Evolutionary conservation across 2,888 invertebrate genomes (phyloP), one percentile per base, ranked within the genome.

Genomic region (Graphium colonna): DNA sequence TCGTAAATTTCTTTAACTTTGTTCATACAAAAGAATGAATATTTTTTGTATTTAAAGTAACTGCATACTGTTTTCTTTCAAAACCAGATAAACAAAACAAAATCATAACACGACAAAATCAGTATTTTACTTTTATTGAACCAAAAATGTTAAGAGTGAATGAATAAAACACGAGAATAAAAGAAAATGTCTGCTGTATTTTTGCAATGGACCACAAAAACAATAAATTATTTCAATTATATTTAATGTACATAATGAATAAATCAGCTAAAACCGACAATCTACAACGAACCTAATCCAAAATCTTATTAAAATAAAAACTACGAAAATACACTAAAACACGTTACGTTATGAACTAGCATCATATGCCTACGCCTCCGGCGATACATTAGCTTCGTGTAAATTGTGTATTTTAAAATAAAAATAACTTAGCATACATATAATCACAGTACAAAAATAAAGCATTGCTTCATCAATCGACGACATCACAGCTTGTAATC

Each of bases 391-490:
- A 36, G 69, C 41, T 46, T 46, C 38, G 44, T 40, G 42, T 49
- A 43, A 44, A 54, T 28, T 38, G 36, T 45, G 49, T 45, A 33
- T 40, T 46, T 45, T 42, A 41, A 50, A 45, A 45, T 46, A 42
- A 74, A 82, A 75, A 77, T 74, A 76, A 79, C 78, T 76, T 81
- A 74, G 75, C 76, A 70, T 70, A 75, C 71, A 75, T 71, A 71
- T 82, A 82, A 87, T 87, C 87, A 87, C 88, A 87, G 87, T 86
- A 85, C 79, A 85, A 84, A 82, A 87, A 82, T 87, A 88, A 88
- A 88, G 85, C 88, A 83, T 82, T 73, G 79, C 80, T 77, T 80
- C 76, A 78, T 86, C 82, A 82, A 82, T 82, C 78, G 75, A 78
- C 71, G 71, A 79, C 85, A 87, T 87, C 89, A 87, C 89, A 87